phyloP scores from a whole-genome alignment of 2,113 vertebrate genomes.

The Tapirus terrestris region DNA sequence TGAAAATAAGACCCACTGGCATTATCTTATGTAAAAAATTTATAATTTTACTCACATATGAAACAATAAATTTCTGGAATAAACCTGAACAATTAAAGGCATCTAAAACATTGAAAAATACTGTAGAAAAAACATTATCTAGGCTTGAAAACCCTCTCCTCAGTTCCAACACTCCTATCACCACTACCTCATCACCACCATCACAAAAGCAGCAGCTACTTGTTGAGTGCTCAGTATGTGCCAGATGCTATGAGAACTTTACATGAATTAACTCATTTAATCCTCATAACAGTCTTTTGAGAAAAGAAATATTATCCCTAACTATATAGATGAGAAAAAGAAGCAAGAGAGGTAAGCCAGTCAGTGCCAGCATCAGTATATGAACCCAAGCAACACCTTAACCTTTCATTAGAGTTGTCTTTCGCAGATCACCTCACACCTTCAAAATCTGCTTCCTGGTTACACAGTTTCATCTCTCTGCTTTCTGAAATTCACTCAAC shows the following conservation, averaged over 20 bases:
- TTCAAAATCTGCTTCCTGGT: background rate
- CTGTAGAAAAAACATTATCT: background rate
- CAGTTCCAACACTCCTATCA: background rate
- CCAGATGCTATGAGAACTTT: background rate
- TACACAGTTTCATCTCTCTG: background rate
- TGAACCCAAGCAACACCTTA: background rate
- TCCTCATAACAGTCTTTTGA: background rate
- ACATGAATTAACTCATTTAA: background rate
- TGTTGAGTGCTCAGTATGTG: background rate
- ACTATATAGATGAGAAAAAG: background rate
- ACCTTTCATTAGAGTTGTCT: background rate
- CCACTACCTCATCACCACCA: background rate
- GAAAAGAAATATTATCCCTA: background rate
- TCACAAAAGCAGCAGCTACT: background rate
- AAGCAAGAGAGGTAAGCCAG: background rate
- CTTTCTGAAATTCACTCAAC: constrained; percentile 15
- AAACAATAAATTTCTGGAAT: constrained; percentile 38
- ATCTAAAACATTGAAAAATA: background rate
- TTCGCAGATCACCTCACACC: background rate
- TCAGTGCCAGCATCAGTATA: background rate
- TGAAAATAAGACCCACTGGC: background rate
- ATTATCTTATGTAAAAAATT: background rate
- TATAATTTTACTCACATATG: background rate
- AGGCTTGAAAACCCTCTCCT: background rate
- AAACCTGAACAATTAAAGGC: background rate